Evolutionary conservation across 2,113 vertebrate species (phyloP), one percentile per base, ranked within the genome.

Genomic region (Callocephalon fimbriatum): DNA sequence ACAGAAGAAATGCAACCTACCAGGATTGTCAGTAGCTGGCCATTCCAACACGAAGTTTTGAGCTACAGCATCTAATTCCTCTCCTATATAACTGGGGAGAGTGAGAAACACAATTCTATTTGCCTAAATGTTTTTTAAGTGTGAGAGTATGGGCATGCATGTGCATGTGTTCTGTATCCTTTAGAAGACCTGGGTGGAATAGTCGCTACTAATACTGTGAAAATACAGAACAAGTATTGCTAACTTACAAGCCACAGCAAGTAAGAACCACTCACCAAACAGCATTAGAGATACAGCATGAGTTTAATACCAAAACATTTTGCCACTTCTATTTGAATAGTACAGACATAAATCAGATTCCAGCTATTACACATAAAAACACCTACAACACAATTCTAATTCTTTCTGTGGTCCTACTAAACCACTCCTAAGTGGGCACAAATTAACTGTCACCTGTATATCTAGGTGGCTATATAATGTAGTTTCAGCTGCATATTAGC

Each of bases 391-490:
- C 58, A 85, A 73, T 32, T 76, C 62, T 17, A 44, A 25, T 40
- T 74, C 45, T 79, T 76, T 47, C 21, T 40, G 11, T 3, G 11
- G 51, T 18, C 23, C 16, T 20, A 50, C 29, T 27, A 50, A 85
- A 59, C 12, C 19, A 8, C 31, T 70, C 79, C 63, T 25, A 35
- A 12, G 21, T 18, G 15, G 76, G 27, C 61, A 77, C 38, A 89
- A 77, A 65, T 26, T 47, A 53, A 17, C 3, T 0, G 2, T 61
- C 61, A 42, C 26, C 22, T 1, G 0, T 50, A 1, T 10, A 80
- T 19, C 32, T 37, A 26, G 23, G 9, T 6, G 37, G 23, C 10
- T 56, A 15, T 7, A 18, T 15, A n/a, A 58, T 12, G 3, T 45
- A 13, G 54, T 51, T 72, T 93, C 79, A 80, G 23, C 13, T 83